Percentiles rank a stretch among this genome's conserved stretches.
phyloP scores from a whole-genome alignment of 2,113 vertebrate species.

The Probosciger aterrimus region DNA sequence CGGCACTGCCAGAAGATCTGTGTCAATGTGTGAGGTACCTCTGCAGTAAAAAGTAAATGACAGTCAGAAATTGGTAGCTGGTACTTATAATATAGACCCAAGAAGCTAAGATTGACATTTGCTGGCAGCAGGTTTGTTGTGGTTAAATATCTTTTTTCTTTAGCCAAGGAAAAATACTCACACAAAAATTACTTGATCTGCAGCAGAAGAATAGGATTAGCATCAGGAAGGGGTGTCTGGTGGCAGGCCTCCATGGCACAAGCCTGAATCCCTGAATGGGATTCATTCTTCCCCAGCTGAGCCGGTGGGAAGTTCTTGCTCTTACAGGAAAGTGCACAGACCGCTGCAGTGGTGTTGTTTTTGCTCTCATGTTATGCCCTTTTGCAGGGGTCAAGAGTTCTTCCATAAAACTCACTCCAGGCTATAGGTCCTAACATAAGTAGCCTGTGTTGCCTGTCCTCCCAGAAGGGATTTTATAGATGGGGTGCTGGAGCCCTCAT shows the following conservation, averaged over 20 bases:
- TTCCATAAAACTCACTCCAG: neutral
- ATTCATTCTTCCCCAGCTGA: constrained; percentile 12
- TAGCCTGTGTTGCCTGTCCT: neutral
- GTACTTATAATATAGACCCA: neutral
- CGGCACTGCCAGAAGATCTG: neutral
- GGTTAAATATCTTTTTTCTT: constrained; percentile 50
- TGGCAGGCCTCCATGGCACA: neutral
- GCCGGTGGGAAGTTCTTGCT: neutral
- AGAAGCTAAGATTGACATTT: constrained; percentile 29
- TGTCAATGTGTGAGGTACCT: constrained; percentile 27
- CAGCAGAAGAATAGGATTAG: constrained; percentile 60
- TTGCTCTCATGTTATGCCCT: constrained; percentile 30
- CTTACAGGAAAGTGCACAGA: neutral
- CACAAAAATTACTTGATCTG: constrained; percentile 29
- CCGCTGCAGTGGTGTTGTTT: neutral
- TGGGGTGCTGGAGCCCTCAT: neutral
- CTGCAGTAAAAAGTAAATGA: neutral
- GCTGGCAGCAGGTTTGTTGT: constrained; percentile 51
- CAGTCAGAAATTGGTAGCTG: neutral
- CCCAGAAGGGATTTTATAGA: neutral
- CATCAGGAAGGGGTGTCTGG: constrained; percentile 42
- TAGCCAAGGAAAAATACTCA: constrained; percentile 30
- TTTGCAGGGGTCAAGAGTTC: constrained; percentile 34
- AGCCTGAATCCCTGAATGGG: neutral
- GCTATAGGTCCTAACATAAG: neutral